phyloP scores from a whole-genome alignment of 1,140 invertebrate species.

The Sycophaga agraensis region DNA sequence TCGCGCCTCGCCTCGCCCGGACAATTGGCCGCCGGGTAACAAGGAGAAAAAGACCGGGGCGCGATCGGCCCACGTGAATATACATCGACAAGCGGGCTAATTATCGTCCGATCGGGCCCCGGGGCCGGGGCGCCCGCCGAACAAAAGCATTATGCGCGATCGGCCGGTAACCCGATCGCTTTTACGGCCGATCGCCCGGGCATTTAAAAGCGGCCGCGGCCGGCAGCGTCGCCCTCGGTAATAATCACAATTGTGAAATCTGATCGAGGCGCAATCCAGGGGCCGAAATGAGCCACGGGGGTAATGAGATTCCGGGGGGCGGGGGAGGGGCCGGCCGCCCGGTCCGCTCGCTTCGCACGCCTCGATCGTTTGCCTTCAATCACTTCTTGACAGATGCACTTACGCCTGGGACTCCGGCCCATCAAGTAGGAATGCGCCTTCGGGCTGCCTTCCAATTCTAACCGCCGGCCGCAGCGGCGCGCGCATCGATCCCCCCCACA shows the following conservation, averaged over 20 bases:
- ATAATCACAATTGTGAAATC: conserved; percentile 53
- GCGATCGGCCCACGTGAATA: neutral
- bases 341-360: conserved; percentile 24
- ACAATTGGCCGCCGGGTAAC: conserved; percentile 20
- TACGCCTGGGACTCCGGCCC: conserved; percentile 42
- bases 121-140: conserved; percentile 28
- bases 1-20: neutral
- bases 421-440: conserved; percentile 46
- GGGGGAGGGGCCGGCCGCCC: neutral
- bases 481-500: conserved; percentile 4
- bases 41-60: conserved; percentile 18
- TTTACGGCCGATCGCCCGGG: conserved; percentile 9
- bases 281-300: conserved; percentile 42
- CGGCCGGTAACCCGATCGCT: conserved; percentile 37
- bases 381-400: conserved; percentile 55
- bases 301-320: conserved; percentile 45
- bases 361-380: conserved; percentile 53
- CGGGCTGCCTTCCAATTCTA: conserved; percentile 31
- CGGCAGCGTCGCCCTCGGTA: conserved; percentile 23
- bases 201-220: neutral
- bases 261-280: conserved; percentile 48
- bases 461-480: conserved; percentile 17
- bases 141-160: conserved; percentile 34
- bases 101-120: conserved; percentile 25
- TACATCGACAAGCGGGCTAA: conserved; percentile 10